phyloP scores from a whole-genome alignment of 1,140 invertebrate genomes.

The Drosophila gunungcola region DNA sequence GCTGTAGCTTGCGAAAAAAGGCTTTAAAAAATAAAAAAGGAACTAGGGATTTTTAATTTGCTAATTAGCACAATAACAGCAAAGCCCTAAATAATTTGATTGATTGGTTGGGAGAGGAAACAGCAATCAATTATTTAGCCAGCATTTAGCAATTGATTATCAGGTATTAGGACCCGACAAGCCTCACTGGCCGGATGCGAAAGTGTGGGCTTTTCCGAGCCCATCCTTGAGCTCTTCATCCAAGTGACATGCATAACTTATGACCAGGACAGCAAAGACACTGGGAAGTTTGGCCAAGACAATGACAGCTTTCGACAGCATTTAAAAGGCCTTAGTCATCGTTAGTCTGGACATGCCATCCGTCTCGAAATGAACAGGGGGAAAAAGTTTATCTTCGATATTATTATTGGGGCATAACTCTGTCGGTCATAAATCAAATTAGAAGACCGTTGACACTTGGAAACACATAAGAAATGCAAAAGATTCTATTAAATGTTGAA shows the following conservation, averaged over 20 bases:
- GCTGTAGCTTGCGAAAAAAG: slow-evolving; percentile 55
- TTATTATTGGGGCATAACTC: slow-evolving; percentile 83
- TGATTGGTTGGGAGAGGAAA: slow-evolving; percentile 38
- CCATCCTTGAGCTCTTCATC: slow-evolving; percentile 18
- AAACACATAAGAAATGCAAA: slow-evolving; percentile 82
- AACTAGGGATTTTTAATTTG: slow-evolving; percentile 75
- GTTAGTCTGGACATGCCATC: slow-evolving; percentile 35
- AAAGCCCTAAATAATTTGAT: slow-evolving; percentile 56
- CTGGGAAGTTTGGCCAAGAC: slow-evolving; percentile 71
- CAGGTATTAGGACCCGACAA: slow-evolving; percentile 68
- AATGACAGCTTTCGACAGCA: slow-evolving; percentile 75
- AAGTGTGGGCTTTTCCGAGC: not conserved
- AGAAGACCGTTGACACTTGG: slow-evolving; percentile 77
- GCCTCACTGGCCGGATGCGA: slow-evolving; percentile 2
- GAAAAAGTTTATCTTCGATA: slow-evolving; percentile 75
- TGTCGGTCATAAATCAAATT: slow-evolving; percentile 80
- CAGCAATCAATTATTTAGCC: slow-evolving; percentile 73
- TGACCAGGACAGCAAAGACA: slow-evolving; percentile 34
- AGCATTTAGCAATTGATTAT: slow-evolving; percentile 75
- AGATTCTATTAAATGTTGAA: slow-evolving; percentile 80
- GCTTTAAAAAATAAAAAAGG: slow-evolving; percentile 50
- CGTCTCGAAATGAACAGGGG: slow-evolving; percentile 19
- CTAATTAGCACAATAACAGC: slow-evolving; percentile 63
- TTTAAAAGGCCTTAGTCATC: slow-evolving; percentile 79
- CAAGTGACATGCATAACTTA: slow-evolving; percentile 65